Percentiles rank a stretch among this genome's conserved stretches.
Evolutionary conservation across 1,140 invertebrate genomes (phyloP).

Genomic region (Phthorimaea operculella): DNA sequence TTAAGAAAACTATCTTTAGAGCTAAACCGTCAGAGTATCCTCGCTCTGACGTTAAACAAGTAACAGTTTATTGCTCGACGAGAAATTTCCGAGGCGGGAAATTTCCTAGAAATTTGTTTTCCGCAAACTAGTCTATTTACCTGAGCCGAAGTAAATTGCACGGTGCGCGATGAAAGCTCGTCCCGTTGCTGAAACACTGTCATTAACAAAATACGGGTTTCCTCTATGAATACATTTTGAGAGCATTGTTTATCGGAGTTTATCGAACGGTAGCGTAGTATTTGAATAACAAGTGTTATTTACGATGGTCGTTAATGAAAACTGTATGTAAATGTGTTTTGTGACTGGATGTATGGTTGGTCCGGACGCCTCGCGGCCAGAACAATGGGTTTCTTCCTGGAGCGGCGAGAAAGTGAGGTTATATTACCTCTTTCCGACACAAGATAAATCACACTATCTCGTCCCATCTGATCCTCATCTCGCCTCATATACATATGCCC

Average conservation of each 20-base stretch:
- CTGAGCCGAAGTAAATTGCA: constrained; percentile 35
- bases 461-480: constrained; percentile 11
- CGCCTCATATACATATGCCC: neutral
- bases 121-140: constrained; percentile 36
- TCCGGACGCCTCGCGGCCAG: constrained; percentile 20
- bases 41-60: constrained; percentile 44
- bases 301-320: constrained; percentile 25
- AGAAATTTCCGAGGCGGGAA: constrained; percentile 31
- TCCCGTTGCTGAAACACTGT: constrained; percentile 27
- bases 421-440: constrained; percentile 19
- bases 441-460: constrained; percentile 30
- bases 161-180: constrained; percentile 25
- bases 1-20: constrained; percentile 37
- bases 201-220: constrained; percentile 37
- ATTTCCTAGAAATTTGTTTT: constrained; percentile 40
- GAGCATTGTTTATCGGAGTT: constrained; percentile 23
- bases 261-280: constrained; percentile 22
- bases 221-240: constrained; percentile 22
- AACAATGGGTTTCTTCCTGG: constrained; percentile 33
- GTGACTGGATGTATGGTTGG: constrained; percentile 15
- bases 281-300: constrained; percentile 28
- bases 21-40: constrained; percentile 22
- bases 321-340: constrained; percentile 28
- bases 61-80: constrained; percentile 43
- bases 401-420: constrained; percentile 24